Percentiles rank a stretch among this genome's conserved stretches.
Conservation (phyloP, 2,113 vertebrate genomes). For the Stigmatopora nigra region DNA sequence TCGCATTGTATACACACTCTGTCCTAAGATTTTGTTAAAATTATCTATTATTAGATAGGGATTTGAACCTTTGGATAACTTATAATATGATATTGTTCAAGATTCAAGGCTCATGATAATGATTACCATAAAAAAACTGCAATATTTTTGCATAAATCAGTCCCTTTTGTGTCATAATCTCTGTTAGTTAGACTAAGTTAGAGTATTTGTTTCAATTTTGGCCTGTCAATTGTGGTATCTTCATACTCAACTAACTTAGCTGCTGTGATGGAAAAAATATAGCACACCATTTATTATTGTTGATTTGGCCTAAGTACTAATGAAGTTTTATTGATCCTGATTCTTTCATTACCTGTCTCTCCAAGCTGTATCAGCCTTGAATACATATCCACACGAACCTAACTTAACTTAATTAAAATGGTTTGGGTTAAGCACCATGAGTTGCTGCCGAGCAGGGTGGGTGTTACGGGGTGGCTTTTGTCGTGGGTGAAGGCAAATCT, state of each 20-base stretch:
- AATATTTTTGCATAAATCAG: no score
- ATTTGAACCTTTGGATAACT: no score
- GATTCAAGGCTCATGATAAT: no score
- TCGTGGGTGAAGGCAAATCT: conserved; percentile 59
- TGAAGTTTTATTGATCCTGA: conserved; percentile 1
- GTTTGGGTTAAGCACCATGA: conserved; percentile 68
- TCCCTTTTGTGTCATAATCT: background rate
- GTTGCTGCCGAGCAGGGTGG: conserved; percentile 56
- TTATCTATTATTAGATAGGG: no score
- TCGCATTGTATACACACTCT: background rate
- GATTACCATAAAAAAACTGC: no score
- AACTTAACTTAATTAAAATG: conserved; percentile 78
- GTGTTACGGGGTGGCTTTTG: conserved; percentile 38
- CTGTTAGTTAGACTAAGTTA: background rate
- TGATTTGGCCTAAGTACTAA: background rate
- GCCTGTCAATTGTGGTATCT: background rate
- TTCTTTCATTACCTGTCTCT: conserved; percentile 44
- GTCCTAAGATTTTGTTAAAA: background rate
- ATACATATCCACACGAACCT: conserved; percentile 44
- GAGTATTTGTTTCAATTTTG: background rate
- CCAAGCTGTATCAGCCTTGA: conserved; percentile 50
- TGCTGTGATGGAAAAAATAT: background rate
- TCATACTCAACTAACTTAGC: background rate
- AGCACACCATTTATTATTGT: background rate
- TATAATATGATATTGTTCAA: no score